Percentiles rank a stretch among this genome's conserved stretches.
These are phyloP conservation scores for Nothoprocta perdicaria DNA, from an alignment of 2,113 vertebrate genomes.

Conservation along the genomic window DNA sequence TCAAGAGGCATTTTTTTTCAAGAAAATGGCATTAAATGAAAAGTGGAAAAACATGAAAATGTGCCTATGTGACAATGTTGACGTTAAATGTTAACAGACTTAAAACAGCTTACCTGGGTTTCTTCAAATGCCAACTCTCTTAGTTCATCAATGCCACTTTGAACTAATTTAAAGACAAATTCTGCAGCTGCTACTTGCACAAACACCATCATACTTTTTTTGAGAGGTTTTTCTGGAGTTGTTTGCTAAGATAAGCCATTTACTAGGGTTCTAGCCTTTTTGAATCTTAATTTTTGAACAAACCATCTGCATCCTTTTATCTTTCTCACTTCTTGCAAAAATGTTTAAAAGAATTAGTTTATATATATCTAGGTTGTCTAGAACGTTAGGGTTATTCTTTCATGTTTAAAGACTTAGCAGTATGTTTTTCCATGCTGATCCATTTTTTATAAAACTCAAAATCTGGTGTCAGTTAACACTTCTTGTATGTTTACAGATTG, in stretches of 20 bases:
- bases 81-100: neutral
- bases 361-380: neutral
- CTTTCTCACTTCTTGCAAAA: neutral
- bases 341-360: neutral
- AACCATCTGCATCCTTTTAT: neutral
- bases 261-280: neutral
- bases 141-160: neutral
- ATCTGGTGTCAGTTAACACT: neutral
- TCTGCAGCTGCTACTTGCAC: neutral
- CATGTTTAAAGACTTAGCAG: neutral
- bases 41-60: neutral
- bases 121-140: neutral
- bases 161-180: neutral
- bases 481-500: slow-evolving; percentile 75
- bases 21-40: neutral
- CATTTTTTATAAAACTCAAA: neutral
- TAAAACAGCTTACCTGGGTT: neutral
- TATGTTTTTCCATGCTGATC: neutral
- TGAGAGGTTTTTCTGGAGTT: too few relatives aligned
- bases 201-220: neutral
- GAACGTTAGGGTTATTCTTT: neutral
- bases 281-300: neutral
- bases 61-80: neutral
- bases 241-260: neutral
- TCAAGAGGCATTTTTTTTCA: neutral